Conservation (phyloP, 1,140 invertebrate species). For the Hypsibius dujardini region DNA sequence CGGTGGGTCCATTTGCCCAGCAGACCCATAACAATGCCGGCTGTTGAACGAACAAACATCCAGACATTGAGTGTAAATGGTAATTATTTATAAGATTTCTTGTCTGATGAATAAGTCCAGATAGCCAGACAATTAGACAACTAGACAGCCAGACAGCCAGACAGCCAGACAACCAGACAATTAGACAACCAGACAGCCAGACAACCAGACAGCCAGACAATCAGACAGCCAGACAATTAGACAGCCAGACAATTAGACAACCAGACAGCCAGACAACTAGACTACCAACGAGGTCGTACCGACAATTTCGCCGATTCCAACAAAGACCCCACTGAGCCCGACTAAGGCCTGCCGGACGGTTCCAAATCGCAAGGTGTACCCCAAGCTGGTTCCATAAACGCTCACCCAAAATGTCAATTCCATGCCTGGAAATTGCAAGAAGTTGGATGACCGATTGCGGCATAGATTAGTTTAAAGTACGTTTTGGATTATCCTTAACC, state of each 20-base stretch:
- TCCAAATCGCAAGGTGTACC: slow-evolving; percentile 58
- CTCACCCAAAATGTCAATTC: slow-evolving; percentile 84
- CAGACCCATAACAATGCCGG: slow-evolving; percentile 70
- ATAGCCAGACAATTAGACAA: neutral
- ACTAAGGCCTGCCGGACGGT: slow-evolving; percentile 56
- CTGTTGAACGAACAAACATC: slow-evolving; percentile 31
- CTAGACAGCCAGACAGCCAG: neutral
- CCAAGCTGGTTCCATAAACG: slow-evolving; percentile 76
- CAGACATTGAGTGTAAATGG: neutral
- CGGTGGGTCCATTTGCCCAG: slow-evolving; percentile 59
- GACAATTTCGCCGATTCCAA: slow-evolving; percentile 75
- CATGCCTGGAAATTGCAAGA: slow-evolving; percentile 46
- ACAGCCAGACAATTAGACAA: neutral
- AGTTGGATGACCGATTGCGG: neutral
- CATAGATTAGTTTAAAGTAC: neutral
- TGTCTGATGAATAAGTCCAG: neutral
- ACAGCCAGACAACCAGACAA: neutral
- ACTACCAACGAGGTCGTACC: slow-evolving; percentile 38
- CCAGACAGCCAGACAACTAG: neutral
- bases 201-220: neutral
- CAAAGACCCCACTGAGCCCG: slow-evolving; percentile 74
- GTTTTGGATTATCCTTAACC: too few relatives aligned
- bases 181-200: neutral
- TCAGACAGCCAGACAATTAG: too few relatives aligned
- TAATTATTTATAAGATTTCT: neutral